Evolutionary conservation across 1,140 invertebrate genomes (phyloP).

Genomic region (Aphelenchoides fujianensis): DNA sequence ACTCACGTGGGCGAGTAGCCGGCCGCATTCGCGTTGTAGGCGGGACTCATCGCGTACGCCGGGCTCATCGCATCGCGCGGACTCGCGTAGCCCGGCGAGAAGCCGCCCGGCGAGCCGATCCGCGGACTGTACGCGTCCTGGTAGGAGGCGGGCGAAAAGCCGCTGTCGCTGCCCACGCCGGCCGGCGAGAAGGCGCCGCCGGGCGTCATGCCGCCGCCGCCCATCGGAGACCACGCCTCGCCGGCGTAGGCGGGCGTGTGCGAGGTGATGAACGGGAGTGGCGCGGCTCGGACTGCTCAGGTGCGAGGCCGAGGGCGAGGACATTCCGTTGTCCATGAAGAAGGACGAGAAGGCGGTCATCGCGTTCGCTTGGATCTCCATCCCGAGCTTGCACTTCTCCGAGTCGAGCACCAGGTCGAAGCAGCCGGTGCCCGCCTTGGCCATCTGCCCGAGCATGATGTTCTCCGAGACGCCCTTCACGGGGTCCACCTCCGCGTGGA

Average conservation of each 20-base stretch:
- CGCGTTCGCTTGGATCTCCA: slow-evolving; percentile 82
- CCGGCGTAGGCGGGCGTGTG: slow-evolving; percentile 78
- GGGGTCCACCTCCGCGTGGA: slow-evolving; percentile 68
- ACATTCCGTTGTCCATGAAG: slow-evolving; percentile 23
- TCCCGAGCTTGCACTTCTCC: slow-evolving; percentile 96
- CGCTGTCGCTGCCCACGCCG: slow-evolving; percentile 33
- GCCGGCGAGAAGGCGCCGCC: slow-evolving; percentile 88
- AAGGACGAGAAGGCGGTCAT: slow-evolving; percentile 61
- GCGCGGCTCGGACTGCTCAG: slow-evolving; percentile 87
- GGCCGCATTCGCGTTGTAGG: slow-evolving; percentile 68
- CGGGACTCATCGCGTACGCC: slow-evolving; percentile 27
- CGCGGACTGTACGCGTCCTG: slow-evolving; percentile 26
- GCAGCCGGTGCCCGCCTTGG: slow-evolving; percentile 92
- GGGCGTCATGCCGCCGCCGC: slow-evolving; percentile 90
- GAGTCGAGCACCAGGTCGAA: slow-evolving; percentile 95
- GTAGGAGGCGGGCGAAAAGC: slow-evolving; percentile 45
- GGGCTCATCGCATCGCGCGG: slow-evolving; percentile 23
- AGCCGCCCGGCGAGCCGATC: slow-evolving; percentile 13
- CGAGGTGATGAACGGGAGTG: slow-evolving; percentile 88
- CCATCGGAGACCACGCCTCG: slow-evolving; percentile 78
- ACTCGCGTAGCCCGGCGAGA: slow-evolving; percentile 47
- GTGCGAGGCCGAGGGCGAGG: slow-evolving; percentile 76
- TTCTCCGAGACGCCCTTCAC: slow-evolving; percentile 81
- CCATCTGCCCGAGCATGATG: slow-evolving; percentile 97
- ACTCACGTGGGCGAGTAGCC: slow-evolving; percentile 62